A percentile compares a stretch with the other conserved stretches of the same genome.
phyloP scores from a whole-genome alignment of 2,113 vertebrate species.

The Tetrao urogallus region DNA sequence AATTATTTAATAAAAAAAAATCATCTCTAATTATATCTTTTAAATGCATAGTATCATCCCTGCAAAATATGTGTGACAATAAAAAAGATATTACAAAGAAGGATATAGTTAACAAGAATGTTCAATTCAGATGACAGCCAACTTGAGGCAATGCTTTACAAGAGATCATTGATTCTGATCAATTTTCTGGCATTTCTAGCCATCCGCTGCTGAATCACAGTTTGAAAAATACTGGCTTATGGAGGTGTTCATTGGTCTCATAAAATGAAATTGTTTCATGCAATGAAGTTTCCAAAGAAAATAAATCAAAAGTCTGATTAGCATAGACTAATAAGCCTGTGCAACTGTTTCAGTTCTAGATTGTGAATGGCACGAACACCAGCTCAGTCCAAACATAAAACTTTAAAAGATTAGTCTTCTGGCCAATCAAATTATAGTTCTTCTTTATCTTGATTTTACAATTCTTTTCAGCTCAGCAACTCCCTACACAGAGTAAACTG shows the following conservation, averaged over 20 bases:
- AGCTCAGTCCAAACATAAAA: neutral
- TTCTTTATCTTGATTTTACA: neutral
- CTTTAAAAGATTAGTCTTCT: neutral
- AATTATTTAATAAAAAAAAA: neutral
- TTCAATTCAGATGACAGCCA: constrained; percentile 29
- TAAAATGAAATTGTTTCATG: neutral
- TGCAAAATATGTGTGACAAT: neutral
- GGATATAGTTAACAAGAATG: neutral
- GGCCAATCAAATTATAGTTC: neutral
- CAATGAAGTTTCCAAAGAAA: constrained; percentile 16
- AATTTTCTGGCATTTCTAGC: neutral
- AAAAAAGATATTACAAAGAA: constrained; percentile 25
- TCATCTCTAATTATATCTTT: constrained; percentile 49
- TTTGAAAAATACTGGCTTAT: constrained; percentile 36
- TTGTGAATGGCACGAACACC: neutral
- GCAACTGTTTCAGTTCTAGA: neutral
- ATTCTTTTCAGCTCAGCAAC: neutral
- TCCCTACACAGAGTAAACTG: neutral
- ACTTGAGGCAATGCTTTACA: constrained; percentile 18
- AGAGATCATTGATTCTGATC: neutral
- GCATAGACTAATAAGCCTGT: neutral
- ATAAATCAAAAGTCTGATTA: constrained; percentile 43
- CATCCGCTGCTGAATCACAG: neutral
- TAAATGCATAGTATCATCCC: constrained; percentile 33
- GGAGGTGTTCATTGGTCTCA: neutral